These are phyloP conservation scores for Atherinomorus stipes DNA, from an alignment of 2,113 vertebrate species.

Conservation along the genomic window DNA sequence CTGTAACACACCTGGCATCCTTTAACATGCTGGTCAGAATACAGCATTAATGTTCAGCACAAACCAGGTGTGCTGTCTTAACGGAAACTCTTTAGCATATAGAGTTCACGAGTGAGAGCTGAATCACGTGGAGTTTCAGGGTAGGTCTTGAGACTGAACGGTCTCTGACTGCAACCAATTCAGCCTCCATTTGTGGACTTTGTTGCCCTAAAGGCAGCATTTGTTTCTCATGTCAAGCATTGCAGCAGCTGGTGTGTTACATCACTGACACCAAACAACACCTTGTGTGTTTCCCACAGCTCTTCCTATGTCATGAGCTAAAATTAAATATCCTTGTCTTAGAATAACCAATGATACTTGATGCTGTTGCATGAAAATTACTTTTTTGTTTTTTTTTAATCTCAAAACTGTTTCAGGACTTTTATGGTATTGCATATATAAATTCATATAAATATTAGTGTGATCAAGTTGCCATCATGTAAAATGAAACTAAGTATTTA, in stretches of 20 bases:
- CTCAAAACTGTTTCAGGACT: no score
- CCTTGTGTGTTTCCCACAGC: neutral
- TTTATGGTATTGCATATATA: no score
- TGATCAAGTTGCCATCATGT: constrained; percentile 7
- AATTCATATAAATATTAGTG: neutral
- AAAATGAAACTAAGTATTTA: constrained; percentile 28
- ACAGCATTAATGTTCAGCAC: no score
- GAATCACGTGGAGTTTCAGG: neutral
- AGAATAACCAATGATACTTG: neutral
- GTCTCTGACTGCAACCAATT: neutral
- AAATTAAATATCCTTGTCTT: neutral
- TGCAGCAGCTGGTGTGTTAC: neutral
- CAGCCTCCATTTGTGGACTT: neutral
- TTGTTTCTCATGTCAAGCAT: neutral
- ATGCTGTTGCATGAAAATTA: no score
- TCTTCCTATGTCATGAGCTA: neutral
- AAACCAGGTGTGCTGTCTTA: no score
- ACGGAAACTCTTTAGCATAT: no score
- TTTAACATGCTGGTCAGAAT: no score
- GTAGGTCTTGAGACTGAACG: no score
- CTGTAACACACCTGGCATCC: no score
- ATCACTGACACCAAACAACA: neutral
- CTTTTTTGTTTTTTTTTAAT: neutral
- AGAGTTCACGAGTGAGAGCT: no score
- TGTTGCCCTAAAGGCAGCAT: neutral